Evolutionary conservation across 2,888 invertebrate genomes (phyloP).

Genomic region (Volucella bombylans): DNA sequence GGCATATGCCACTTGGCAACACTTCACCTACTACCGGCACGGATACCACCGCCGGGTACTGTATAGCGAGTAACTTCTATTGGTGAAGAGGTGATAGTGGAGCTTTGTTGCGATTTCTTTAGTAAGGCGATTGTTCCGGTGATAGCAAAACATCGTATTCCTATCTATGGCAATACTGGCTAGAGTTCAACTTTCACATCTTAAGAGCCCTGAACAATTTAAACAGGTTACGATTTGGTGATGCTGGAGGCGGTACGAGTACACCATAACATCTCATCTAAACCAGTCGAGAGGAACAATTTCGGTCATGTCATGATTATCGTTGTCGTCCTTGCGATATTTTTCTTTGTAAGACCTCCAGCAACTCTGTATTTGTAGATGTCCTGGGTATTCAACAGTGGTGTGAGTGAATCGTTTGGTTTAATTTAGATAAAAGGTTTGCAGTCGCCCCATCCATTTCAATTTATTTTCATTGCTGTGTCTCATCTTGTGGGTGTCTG

Average conservation of each 20-base stretch:
- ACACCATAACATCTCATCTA: slow-evolving; percentile 2
- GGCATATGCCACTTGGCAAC: slow-evolving; percentile 34
- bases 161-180: slow-evolving; percentile 11
- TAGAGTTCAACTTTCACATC: slow-evolving; percentile 30
- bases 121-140: slow-evolving; percentile 2
- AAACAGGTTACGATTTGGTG: background rate
- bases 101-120: background rate
- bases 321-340: background rate
- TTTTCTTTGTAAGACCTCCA: background rate
- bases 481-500: slow-evolving; percentile 5
- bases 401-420: slow-evolving; percentile 22
- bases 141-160: slow-evolving; percentile 18
- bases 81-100: background rate
- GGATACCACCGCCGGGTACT: background rate
- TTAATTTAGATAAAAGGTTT: slow-evolving; percentile 69
- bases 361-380: background rate
- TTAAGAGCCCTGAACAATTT: slow-evolving; percentile 14
- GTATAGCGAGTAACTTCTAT: background rate
- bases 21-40: slow-evolving; percentile 13
- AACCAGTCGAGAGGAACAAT: slow-evolving; percentile 22
- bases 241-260: background rate
- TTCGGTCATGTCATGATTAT: background rate
- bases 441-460: slow-evolving; percentile 36
- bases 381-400: background rate
- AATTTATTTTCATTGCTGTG: slow-evolving; percentile 51